Evolutionary conservation across 2,888 invertebrate genomes (phyloP), one percentile per base, ranked within the genome.

Genomic region (Biston betularia): DNA sequence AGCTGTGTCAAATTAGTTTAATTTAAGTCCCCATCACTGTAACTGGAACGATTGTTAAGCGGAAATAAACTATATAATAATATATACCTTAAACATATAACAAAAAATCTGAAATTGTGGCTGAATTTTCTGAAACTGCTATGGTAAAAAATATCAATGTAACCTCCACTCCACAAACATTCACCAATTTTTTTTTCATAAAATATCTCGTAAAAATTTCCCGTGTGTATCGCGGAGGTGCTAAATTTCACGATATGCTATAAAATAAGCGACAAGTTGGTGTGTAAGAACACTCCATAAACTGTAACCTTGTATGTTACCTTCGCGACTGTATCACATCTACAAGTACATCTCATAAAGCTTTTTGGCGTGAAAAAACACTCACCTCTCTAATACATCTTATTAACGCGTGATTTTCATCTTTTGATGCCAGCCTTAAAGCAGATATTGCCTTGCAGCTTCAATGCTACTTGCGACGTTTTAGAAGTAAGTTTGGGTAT

Each of bases 341-440:
- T 55, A 54, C 50, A 40, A 61, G 56, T 56, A 52, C 60, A 52
- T 65, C 50, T 65, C 60, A 54, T 65, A 65, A 61, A 65, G 60
- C 60, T 54, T 65, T 55, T 65, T 59, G 60, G 50, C 52, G 44
- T 56, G 56, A 65, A 65, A 65, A 65, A 58, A 65, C 48, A 52
- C 48, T 64, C 53, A 48, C 14, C 12, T 59, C 49, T 64, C 33
- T 58, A 58, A 55, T 46, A 60, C 49, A 35, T 12, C 55, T 60
- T 61, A 65, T 65, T 56, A 50, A 15, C 49, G 33, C 14, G 60
- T 56, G 40, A 65, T 61, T 52, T 50, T 50, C 60, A 10, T 50
- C 40, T 15, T 54, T 14, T 15, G 1, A 0, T 1, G 0, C 0
- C 8, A 11, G 4, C 3, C 0, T 40, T 40, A 64, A 33, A 12